A percentile compares a stretch with the other conserved stretches of the same genome.
Evolutionary conservation across 2,797 vertebrate genomes (phyloP).

Genomic region (Hippocampus kuda): DNA sequence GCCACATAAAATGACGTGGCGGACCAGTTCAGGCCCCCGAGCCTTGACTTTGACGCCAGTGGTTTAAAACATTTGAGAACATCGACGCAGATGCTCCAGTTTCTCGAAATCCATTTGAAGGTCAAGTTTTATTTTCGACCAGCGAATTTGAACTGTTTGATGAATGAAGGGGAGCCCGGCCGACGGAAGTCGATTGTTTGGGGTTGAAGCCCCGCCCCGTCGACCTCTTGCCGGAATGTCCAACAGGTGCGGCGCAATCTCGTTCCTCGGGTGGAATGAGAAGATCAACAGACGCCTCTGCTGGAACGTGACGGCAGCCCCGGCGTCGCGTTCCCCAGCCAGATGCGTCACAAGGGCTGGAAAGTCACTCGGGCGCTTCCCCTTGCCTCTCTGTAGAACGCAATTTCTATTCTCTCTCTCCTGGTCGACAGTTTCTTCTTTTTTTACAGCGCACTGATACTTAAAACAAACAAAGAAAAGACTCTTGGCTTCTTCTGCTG

Average conservation of each 20-base stretch:
- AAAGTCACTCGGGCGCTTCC: background rate
- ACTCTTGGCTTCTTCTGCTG: constrained; percentile 27
- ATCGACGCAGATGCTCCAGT: too few relatives aligned
- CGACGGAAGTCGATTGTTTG: constrained; percentile 7
- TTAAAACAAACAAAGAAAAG: constrained; percentile 31
- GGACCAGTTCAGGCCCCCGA: too few relatives aligned
- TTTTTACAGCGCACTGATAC: background rate
- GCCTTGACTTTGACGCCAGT: too few relatives aligned
- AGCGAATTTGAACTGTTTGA: too few relatives aligned
- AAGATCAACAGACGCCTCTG: constrained; percentile 58
- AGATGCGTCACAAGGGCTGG: constrained; percentile 47
- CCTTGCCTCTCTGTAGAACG: background rate
- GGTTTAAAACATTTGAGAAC: too few relatives aligned
- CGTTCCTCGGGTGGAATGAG: constrained; percentile 37
- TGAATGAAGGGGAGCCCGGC: background rate
- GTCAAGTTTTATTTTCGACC: too few relatives aligned
- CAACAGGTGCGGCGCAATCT: constrained; percentile 68
- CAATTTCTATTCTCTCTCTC: background rate
- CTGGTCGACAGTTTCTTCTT: background rate
- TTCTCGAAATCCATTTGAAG: too few relatives aligned
- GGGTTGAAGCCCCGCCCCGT: constrained; percentile 26
- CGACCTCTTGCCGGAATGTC: constrained; percentile 56
- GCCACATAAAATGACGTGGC: too few relatives aligned
- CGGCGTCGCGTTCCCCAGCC: constrained; percentile 58
- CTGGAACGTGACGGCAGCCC: constrained; percentile 59